Evolutionary conservation across 2,888 invertebrate species (phyloP).

Genomic region (Phortica okadai): DNA sequence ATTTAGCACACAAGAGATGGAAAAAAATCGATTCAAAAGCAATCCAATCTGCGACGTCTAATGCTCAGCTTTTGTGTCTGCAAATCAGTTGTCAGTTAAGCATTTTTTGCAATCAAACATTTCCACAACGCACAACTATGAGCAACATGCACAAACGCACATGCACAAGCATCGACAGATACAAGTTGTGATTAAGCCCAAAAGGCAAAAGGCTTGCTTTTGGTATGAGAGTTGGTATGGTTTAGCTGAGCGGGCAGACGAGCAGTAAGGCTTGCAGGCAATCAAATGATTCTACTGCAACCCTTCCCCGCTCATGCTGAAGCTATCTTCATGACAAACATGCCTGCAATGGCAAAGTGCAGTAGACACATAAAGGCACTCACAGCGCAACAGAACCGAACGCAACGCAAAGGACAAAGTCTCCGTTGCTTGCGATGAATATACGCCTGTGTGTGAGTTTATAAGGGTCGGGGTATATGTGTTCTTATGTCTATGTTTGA

Average conservation of each 20-base stretch:
- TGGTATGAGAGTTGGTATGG: background rate
- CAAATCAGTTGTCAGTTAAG: constrained; percentile 37
- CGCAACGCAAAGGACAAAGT: constrained; percentile 25
- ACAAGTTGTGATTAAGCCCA: constrained; percentile 62
- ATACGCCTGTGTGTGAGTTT: constrained; percentile 7
- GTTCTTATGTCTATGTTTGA: constrained; percentile 60
- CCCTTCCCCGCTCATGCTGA: background rate
- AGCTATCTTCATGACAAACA: background rate
- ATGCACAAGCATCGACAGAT: constrained; percentile 46
- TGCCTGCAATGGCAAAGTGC: constrained; percentile 20
- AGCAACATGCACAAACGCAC: constrained; percentile 47
- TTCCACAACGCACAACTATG: constrained; percentile 19
- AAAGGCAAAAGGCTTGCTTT: constrained; percentile 44
- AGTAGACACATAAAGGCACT: constrained; percentile 24
- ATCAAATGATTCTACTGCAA: constrained; percentile 16
- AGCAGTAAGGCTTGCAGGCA: constrained; percentile 4
- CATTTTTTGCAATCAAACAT: constrained; percentile 31
- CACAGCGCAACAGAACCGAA: background rate
- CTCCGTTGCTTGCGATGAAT: constrained; percentile 12
- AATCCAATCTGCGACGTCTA: constrained; percentile 31
- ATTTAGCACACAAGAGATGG: constrained; percentile 18
- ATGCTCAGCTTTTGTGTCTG: constrained; percentile 35
- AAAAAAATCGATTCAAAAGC: constrained; percentile 15
- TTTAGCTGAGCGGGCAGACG: background rate
- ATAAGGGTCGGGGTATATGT: constrained; percentile 15